Conservation (phyloP, 1,140 invertebrate genomes). For the Aphelinus atriplicis region DNA sequence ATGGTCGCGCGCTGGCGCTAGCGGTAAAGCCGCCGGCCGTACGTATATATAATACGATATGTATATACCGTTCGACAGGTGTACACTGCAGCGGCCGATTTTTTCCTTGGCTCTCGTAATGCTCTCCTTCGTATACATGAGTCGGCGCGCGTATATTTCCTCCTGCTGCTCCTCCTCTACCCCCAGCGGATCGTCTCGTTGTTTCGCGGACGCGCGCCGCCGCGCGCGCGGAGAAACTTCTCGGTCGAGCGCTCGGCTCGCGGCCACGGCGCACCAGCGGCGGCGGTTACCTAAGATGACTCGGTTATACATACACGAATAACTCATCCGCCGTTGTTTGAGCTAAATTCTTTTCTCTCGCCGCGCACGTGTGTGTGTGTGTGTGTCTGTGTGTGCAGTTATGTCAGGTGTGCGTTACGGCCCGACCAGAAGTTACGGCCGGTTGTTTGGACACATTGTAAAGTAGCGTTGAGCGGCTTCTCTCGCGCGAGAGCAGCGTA, state of each 20-base stretch:
- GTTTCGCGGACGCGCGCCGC: too few species aligned
- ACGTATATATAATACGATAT: not conserved
- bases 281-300: too few species aligned
- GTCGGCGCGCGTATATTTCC: conserved; percentile 1
- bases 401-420: conserved; percentile 20
- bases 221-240: not conserved
- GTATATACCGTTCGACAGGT: not conserved
- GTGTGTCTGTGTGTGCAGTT: conserved; percentile 7
- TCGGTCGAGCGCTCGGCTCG: not conserved
- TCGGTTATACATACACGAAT: not conserved
- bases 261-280: too few species aligned
- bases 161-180: not conserved
- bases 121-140: not conserved
- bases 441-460: too few species aligned
- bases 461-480: too few species aligned
- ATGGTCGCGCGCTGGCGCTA: too few species aligned
- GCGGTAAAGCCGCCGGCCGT: too few species aligned
- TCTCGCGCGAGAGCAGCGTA: too few species aligned
- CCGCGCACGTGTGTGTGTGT: too few species aligned
- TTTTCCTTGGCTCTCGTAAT: not conserved
- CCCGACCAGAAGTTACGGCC: not conserved
- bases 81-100: not conserved
- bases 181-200: not conserved
- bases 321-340: conserved; percentile 5
- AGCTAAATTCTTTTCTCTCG: not conserved